These are phyloP conservation scores for Hipparchia sbordonii DNA, from an alignment of 2,888 invertebrate species.

Conservation along the genomic window DNA sequence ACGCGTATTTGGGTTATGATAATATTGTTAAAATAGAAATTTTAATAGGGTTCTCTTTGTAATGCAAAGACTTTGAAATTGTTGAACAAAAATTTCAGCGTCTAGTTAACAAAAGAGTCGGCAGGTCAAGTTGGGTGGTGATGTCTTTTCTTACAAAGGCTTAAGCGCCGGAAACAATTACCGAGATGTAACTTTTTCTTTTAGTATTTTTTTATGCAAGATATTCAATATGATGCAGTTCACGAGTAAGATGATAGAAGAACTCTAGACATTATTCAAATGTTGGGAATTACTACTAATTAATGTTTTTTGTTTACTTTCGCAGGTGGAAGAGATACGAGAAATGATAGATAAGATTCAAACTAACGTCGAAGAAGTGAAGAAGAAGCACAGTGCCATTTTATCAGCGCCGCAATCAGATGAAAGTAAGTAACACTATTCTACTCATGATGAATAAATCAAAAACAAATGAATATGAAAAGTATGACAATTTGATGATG, in stretches of 20 bases:
- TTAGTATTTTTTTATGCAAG: constrained; percentile 3
- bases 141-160: constrained; percentile 22
- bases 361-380: constrained; percentile 99
- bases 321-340: constrained; percentile 98
- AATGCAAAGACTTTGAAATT: constrained; percentile 5
- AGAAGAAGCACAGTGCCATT: constrained; percentile 99
- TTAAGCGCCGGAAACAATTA: constrained; percentile 29
- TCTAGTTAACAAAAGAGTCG: constrained; percentile 23
- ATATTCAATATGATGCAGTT: not conserved
- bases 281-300: not conserved
- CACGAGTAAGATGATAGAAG: not conserved
- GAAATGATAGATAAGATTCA: constrained; percentile 99
- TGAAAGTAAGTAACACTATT: constrained; percentile 90
- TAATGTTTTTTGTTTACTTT: constrained; percentile 41
- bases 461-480: not conserved
- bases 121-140: constrained; percentile 26
- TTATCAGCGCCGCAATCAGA: constrained; percentile 99
- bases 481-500: not conserved
- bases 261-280: not conserved
- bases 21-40: not conserved
- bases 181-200: constrained; percentile 26
- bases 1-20: too few species aligned
- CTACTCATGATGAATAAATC: not conserved
- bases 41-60: constrained; percentile 11
- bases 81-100: constrained; percentile 12